These are phyloP conservation scores for Proteles cristata DNA, from an alignment of 2,113 vertebrate species.

Conservation along the genomic window DNA sequence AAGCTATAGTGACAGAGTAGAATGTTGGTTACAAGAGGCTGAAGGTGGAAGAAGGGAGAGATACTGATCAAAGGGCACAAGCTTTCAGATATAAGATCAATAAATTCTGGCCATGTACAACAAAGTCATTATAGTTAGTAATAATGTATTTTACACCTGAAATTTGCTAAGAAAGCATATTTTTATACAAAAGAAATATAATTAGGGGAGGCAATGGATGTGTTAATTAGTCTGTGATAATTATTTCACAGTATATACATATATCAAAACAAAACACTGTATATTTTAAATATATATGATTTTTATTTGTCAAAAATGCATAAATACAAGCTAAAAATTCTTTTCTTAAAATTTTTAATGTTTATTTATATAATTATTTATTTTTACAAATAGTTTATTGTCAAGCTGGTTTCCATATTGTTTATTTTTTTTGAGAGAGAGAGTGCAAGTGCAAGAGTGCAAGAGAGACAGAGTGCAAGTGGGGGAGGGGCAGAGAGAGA, in stretches of 20 bases:
- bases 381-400: too few species aligned
- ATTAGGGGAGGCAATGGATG: neutral
- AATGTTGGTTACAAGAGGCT: neutral
- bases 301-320: conserved; percentile 20
- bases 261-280: neutral
- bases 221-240: neutral
- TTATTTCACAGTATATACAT: neutral
- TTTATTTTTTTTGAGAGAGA: too few species aligned
- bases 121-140: neutral
- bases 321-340: too few species aligned
- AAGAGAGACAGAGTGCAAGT: too few species aligned
- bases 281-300: neutral
- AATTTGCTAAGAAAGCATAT: neutral
- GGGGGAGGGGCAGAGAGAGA: too few species aligned
- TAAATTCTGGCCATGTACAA: neutral
- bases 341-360: too few species aligned
- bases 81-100: neutral
- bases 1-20: neutral
- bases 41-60: neutral
- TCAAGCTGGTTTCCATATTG: too few species aligned
- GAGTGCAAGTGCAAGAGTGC: too few species aligned
- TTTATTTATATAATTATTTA: too few species aligned
- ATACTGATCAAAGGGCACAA: neutral
- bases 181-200: neutral
- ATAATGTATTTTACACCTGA: neutral